Base-by-base conservation (phyloP, 2,113 vertebrate species). In the Bungarus multicinctus region DNA sequence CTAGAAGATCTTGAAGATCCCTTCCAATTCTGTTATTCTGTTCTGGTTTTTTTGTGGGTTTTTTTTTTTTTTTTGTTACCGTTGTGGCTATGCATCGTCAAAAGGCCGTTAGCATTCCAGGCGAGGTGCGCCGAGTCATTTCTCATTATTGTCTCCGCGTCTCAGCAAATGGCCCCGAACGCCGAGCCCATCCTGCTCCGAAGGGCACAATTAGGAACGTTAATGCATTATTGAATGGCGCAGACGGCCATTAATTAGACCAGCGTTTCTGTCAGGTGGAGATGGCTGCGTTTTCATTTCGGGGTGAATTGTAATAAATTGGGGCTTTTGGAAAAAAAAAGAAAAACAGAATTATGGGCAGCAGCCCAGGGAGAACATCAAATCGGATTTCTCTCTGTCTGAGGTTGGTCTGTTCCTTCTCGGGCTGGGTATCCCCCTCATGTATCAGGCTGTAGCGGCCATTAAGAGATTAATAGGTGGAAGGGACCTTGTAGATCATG, bases 131-230 rank as follows among this genome's bases (percentile, higher is more conserved):
- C 1, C 0, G 20, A 81, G 89, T 93, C 89, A 22, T 93, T 93
- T 93, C 89, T 93, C 93, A 93, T 93, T 93, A 91, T 52, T 0
- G 3, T 20, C 9, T 25, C 55, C n/a, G 11, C 74, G 18, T 60
- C 87, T 23, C 14, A 45, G 43, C 69, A 89, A 93, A 91, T 91
- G 90, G 87, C 69, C 57, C 16, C 69, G 87, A 91, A 91, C 90
- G n/a, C 22, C 11, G 90, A 53, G 90, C 90, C 55, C 1, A 34
- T 53, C 86, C 30, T 52, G 85, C 60, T 87, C 18, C 45, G 27
- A 88, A 55, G 69, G 90, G 89, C 47, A 89, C 90, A 91, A 91
- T 93, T 91, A 91, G 50, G 93, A 89, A 53, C 74, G 23, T 54
- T 93, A 89, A 93, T 85, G 90, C 5, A 27, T 87, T 93, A 45